Conservation (phyloP, 2,113 vertebrate species). For the Caretta caretta region DNA sequence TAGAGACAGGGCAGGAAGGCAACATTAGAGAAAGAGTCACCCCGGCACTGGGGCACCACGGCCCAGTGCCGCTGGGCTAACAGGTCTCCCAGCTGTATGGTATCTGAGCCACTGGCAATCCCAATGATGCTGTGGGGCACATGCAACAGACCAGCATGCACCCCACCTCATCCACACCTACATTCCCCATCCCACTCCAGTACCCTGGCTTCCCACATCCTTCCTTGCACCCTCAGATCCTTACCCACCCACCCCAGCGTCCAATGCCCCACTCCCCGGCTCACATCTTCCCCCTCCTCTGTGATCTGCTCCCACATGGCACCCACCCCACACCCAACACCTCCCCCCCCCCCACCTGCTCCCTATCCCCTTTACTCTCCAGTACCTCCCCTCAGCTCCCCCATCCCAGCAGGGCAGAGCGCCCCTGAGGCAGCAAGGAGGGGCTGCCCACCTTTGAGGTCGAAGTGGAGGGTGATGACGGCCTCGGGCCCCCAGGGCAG, state of each 20-base stretch:
- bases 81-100: neutral
- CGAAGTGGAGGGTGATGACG: conserved; percentile 29
- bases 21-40: neutral
- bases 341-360: neutral
- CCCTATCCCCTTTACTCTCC: neutral
- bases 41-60: too few relatives aligned
- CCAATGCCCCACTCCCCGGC: neutral
- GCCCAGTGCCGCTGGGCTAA: neutral
- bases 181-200: neutral
- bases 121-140: neutral
- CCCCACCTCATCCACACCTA: too few relatives aligned
- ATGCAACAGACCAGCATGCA: neutral
- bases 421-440: neutral
- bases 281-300: neutral
- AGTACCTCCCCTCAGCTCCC: neutral
- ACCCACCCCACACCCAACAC: neutral
- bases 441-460: conserved; percentile 18
- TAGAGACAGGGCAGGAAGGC: neutral
- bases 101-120: neutral
- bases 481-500: conserved; percentile 38
- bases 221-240: neutral
- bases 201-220: neutral
- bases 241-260: neutral
- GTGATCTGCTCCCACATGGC: neutral
- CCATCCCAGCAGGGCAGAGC: too few relatives aligned